Evolutionary conservation across 1,140 invertebrate species (phyloP), one percentile per base, ranked within the genome.

Genomic region (Macrosteles quadrilineatus): DNA sequence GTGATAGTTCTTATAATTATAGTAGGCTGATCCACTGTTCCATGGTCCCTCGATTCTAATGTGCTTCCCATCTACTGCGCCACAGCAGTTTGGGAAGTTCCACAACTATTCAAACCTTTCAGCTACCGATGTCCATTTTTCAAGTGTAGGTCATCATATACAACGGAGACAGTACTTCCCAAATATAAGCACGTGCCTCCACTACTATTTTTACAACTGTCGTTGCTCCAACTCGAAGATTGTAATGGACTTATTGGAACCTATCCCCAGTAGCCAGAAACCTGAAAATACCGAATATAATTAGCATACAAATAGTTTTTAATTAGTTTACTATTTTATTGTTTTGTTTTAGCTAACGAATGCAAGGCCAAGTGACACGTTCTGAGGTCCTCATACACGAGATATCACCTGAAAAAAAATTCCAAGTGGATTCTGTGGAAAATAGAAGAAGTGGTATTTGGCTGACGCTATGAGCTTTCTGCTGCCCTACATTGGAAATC

Each of bases 1-100:
- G 72, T 78, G 78, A 50, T 73, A 75, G 2, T 77, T 71, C 73
- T 83, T 84, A 74, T 83, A 85, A 74, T 83, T 82, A 70, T 76
- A 83, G 75, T 77, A 83, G 29, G 67, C 30, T 11, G 79, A 80
- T 23, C 81, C 81, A 67, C 43, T 40, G 29, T 72, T 57, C 12
- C 57, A 19, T 27, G 71, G 73, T 29, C 62, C 40, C 36, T 71
- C n/a, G 23, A 67, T 71, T 21, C 25, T 1, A 1, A 69, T 27
- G 32, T 72, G 66, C 25, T 68, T 68, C 1, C 70, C 70, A 63
- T 71, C 70, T 11, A 71, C 1, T 29, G 64, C 53, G 9, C 70
- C 70, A 9, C 50, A 2, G 19, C 53, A 68, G 40, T 71, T 62
- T 43, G 63, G 63, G 75, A 83, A 82, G 75, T 81, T 78, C 78